Base-by-base conservation (phyloP, 2,113 vertebrate species). In the Tupaia chinensis region DNA sequence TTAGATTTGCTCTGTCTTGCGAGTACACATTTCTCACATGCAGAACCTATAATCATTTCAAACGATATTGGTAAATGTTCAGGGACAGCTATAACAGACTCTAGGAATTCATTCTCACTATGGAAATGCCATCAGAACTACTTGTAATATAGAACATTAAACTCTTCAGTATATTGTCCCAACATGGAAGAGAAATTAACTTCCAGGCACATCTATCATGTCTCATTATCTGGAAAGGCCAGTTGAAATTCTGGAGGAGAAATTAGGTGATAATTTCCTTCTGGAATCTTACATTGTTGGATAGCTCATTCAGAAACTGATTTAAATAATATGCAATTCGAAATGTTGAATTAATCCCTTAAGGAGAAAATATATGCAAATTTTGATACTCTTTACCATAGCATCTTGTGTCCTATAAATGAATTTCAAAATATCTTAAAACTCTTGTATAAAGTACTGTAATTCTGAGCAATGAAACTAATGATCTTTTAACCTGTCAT, bases 191-290 rank as follows among this genome's bases (percentile, higher is more conserved):
- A 87, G 76, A 91, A 94, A 72, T 89, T 76, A 93, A 93, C 63
- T 94, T 93, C 5, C 8, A 60, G 22, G 9, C 44, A 87, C 22
- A 80, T 83, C 61, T 84, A 44, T 93, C 56, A 54, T 92, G 93
- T 93, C 78, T 91, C 77, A 44, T 95, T 94, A 93, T 95, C 87
- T 96, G 56, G 11, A 94, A 82, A 60, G 15, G 11, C 15, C 15
- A 14, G 11, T 93, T 95, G 77, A 97, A 95, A 80, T 77, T 94
- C 68, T 60, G 76, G 4, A 95, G 65, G 72, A 94, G 20, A 97
- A 95, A 91, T 94, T 79, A 91, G 89, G 7, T 32, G 29, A 87
- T 81, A 34, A 29, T 17, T 87, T 73, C 44, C 25, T 87, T 14
- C 6, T 89, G 15, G 76, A 93, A 87, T 84, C 34, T 72, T 83